Percentiles rank a stretch among this genome's conserved stretches.
Evolutionary conservation across 2,113 vertebrate species (phyloP).

Genomic region (Nothobranchius kuhntae): DNA sequence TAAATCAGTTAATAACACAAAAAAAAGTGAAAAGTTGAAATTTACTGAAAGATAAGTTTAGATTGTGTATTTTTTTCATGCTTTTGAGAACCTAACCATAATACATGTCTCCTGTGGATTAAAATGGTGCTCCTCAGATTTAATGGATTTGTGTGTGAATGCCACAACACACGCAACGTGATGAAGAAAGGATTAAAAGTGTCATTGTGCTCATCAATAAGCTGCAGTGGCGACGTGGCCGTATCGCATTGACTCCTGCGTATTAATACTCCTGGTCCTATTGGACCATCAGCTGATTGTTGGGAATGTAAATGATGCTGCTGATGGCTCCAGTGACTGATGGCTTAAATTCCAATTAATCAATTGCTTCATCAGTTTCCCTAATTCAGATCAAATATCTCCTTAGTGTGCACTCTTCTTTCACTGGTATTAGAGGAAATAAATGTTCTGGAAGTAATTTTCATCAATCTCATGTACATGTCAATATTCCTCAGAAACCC

Average conservation of each 20-base stretch:
- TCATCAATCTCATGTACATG: conserved; percentile 88
- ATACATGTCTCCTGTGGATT: conserved; percentile 8
- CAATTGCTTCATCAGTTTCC: conserved; percentile 96
- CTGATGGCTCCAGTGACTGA: conserved; percentile 94
- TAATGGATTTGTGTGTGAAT: conserved; percentile 76
- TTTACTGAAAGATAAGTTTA: too few species aligned
- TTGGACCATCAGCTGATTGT: conserved; percentile 92
- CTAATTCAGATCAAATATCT: conserved; percentile 99
- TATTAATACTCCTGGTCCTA: conserved; percentile 89
- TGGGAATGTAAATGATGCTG: conserved; percentile 96
- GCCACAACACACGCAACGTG: conserved; percentile 81
- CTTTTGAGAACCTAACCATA: too few species aligned
- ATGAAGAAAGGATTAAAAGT: conserved; percentile 83
- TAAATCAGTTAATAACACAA: too few species aligned
- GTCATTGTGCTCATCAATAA: conserved; percentile 83
- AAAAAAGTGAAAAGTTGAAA: too few species aligned
- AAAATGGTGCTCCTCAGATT: conserved; percentile 51
- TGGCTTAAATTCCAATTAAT: conserved; percentile 99
- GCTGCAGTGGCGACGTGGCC: conserved; percentile 72
- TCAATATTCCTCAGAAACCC: conserved; percentile 78
- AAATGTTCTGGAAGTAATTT: conserved; percentile 91
- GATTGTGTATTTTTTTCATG: too few species aligned
- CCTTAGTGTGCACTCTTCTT: conserved; percentile 86
- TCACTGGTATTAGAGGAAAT: conserved; percentile 88
- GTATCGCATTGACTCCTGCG: conserved; percentile 84